These are phyloP conservation scores for Marmota monax DNA, from an alignment of 2,113 vertebrate genomes.

Conservation along the genomic window DNA sequence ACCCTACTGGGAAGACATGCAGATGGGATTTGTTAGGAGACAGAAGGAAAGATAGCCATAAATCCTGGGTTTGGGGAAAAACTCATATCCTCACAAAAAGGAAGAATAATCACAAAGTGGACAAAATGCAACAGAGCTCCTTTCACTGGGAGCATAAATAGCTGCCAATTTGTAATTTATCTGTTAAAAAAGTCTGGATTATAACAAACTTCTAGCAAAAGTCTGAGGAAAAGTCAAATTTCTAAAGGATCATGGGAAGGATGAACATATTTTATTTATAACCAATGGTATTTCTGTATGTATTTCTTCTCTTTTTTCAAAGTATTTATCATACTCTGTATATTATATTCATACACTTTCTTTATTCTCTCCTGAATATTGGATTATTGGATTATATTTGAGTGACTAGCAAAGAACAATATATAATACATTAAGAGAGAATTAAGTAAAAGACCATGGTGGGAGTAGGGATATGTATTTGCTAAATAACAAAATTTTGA, in stretches of 20 bases:
- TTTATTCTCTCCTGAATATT: conserved; percentile 67
- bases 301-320: conserved; percentile 50
- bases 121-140: conserved; percentile 54
- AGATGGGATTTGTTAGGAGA: conserved; percentile 77
- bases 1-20: conserved; percentile 46
- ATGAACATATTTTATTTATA: conserved; percentile 82
- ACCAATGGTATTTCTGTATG: conserved; percentile 77
- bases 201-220: conserved; percentile 79
- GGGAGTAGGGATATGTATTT: conserved; percentile 78
- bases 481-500: conserved; percentile 61
- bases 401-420: conserved; percentile 59
- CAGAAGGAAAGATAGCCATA: conserved; percentile 77
- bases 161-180: conserved; percentile 80
- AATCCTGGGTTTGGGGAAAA: conserved; percentile 73
- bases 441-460: conserved; percentile 66
- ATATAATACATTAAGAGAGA: conserved; percentile 47
- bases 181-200: conserved; percentile 77
- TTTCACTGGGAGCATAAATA: conserved; percentile 74
- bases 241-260: conserved; percentile 75
- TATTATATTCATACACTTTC: conserved; percentile 74
- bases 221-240: conserved; percentile 77
- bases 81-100: conserved; percentile 56
- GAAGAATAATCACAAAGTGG: conserved; percentile 72
- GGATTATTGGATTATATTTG: conserved; percentile 49
- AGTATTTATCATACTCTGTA: conserved; percentile 61